A percentile compares a stretch with the other conserved stretches of the same genome.
These are phyloP conservation scores for Sylvilagus floridanus DNA, from an alignment of 2,797 vertebrate genomes.

Conservation along the genomic window DNA sequence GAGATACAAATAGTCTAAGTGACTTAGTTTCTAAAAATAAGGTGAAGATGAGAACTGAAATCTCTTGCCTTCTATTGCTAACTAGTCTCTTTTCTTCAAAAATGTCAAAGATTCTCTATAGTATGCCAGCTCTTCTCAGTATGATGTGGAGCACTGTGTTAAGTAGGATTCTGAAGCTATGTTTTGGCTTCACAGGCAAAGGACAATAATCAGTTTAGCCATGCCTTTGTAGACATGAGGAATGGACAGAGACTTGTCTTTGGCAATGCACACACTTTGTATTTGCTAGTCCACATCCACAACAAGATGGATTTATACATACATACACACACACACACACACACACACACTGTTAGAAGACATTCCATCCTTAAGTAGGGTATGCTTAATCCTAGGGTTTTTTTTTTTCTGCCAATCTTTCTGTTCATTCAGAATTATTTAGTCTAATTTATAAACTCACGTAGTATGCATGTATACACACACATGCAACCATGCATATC, in stretches of 20 bases:
- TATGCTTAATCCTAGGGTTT: slow-evolving; percentile 23
- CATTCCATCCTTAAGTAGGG: background rate
- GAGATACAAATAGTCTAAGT: slow-evolving; percentile 56
- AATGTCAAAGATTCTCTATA: background rate
- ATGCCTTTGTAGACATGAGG: background rate
- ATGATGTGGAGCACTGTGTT: background rate
- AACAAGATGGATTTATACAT: background rate
- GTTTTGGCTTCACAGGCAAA: background rate
- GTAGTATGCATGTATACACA: background rate
- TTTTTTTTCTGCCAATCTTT: slow-evolving; percentile 33
- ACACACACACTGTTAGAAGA: background rate
- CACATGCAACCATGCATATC: background rate
- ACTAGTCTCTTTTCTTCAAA: slow-evolving; percentile 33
- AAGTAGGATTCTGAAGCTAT: slow-evolving; percentile 45
- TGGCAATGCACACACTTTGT: background rate
- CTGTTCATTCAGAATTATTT: slow-evolving; percentile 61
- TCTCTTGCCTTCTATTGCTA: background rate
- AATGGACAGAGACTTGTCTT: background rate
- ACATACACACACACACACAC: background rate
- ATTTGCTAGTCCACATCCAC: background rate
- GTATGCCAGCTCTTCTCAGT: background rate
- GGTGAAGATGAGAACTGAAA: slow-evolving; percentile 26
- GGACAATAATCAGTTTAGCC: background rate
- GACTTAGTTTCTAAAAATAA: slow-evolving; percentile 70
- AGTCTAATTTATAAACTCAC: slow-evolving; percentile 42